A percentile compares a stretch with the other conserved stretches of the same genome.
phyloP scores from a whole-genome alignment of 2,113 vertebrate species.

The Eretmochelys imbricata region DNA sequence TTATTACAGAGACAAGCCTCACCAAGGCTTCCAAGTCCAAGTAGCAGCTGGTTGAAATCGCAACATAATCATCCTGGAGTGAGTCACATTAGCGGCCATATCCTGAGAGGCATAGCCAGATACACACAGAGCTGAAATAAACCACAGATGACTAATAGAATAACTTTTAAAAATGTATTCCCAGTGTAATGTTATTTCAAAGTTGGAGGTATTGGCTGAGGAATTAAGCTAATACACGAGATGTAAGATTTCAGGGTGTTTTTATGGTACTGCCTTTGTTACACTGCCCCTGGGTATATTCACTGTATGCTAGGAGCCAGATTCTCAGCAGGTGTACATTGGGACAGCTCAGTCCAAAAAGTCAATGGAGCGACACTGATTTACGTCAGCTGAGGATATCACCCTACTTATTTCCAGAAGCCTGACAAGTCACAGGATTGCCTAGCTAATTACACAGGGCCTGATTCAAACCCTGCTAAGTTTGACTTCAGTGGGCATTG shows the following conservation, averaged over 20 bases:
- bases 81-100: neutral
- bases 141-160: neutral
- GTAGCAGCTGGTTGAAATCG: constrained; percentile 4
- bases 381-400: neutral
- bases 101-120: constrained; percentile 5
- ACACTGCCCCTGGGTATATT: neutral
- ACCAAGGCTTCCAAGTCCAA: neutral
- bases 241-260: neutral
- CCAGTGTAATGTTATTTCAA: constrained; percentile 9
- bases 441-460: neutral
- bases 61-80: neutral
- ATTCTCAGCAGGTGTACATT: neutral
- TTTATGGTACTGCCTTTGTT: neutral
- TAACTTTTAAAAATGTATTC: constrained; percentile 7
- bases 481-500: neutral
- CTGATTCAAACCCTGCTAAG: neutral
- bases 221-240: constrained; percentile 16
- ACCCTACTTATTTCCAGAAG: neutral
- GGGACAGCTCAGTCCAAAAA: neutral
- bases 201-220: neutral
- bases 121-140: neutral
- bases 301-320: neutral
- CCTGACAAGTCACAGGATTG: neutral
- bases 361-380: neutral
- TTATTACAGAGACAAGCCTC: neutral